Conservation (phyloP, 1,140 invertebrate genomes). For the Charaxes varanes region DNA sequence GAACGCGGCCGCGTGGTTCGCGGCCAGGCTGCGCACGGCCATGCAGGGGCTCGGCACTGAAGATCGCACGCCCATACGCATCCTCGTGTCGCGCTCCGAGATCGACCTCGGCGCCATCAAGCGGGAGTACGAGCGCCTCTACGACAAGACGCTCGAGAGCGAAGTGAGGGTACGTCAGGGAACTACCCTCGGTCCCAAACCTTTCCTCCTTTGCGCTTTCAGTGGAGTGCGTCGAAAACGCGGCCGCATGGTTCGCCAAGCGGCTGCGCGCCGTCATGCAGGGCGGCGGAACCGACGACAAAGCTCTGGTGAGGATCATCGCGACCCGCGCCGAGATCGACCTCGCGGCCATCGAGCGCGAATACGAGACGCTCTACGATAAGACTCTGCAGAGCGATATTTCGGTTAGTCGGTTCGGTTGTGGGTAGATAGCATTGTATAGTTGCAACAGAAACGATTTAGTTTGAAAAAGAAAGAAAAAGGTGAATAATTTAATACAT, state of each 20-base stretch:
- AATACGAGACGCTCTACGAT: conserved; percentile 80
- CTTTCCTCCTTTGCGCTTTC: conserved; percentile 17
- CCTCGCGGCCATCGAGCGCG: conserved; percentile 80
- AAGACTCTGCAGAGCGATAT: conserved; percentile 81
- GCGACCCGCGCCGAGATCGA: conserved; percentile 84
- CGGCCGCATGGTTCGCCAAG: conserved; percentile 83
- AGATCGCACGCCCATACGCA: conserved; percentile 81
- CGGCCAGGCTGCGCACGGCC: conserved; percentile 80
- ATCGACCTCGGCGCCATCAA: conserved; percentile 83
- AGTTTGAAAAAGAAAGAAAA: too few species aligned
- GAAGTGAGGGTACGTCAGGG: conserved; percentile 77
- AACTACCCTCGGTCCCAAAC: neutral
- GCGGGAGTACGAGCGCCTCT: conserved; percentile 79
- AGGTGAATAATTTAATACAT: too few species aligned
- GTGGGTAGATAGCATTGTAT: too few species aligned
- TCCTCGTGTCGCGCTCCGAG: conserved; percentile 83
- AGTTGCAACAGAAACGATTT: too few species aligned
- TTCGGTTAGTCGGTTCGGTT: conserved; percentile 62
- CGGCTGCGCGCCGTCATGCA: conserved; percentile 81
- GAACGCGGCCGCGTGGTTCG: conserved; percentile 82
- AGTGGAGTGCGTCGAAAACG: conserved; percentile 83
- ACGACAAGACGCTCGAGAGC: conserved; percentile 81
- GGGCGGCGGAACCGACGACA: conserved; percentile 82
- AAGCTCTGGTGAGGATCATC: conserved; percentile 81
- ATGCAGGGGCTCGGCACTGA: conserved; percentile 84